Conservation (phyloP, 1,140 invertebrate genomes). For the Arion vulgaris region DNA sequence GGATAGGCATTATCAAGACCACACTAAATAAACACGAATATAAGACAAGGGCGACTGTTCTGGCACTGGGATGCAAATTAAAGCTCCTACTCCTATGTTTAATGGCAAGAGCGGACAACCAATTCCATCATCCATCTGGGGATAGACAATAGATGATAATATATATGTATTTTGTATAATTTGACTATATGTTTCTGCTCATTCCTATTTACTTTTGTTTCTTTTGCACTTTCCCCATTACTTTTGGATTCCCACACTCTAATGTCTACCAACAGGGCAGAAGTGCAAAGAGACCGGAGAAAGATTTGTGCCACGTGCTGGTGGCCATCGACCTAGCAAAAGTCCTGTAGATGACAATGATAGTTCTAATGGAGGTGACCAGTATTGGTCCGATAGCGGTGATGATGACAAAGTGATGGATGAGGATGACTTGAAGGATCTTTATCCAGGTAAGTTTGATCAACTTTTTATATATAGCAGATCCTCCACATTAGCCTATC, state of each 20-base stretch:
- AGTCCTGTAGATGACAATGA: conserved; percentile 40
- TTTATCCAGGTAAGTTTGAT: conserved; percentile 38
- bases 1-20: too few species aligned
- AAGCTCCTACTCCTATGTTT: too few species aligned
- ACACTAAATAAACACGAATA: too few species aligned
- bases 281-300: conserved; percentile 57
- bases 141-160: too few species aligned
- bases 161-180: too few species aligned
- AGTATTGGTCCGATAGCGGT: conserved; percentile 34
- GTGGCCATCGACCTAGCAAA: conserved; percentile 26
- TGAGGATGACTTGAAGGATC: conserved; percentile 37
- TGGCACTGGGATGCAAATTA: too few species aligned
- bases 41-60: too few species aligned
- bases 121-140: too few species aligned
- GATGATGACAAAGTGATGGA: conserved; percentile 32
- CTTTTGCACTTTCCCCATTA: neutral
- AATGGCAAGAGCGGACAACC: too few species aligned
- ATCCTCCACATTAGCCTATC: too few species aligned
- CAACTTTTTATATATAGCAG: neutral
- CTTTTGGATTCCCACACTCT: neutral
- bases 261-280: conserved; percentile 48
- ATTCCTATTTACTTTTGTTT: too few species aligned
- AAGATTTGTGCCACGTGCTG: conserved; percentile 45
- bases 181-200: neutral
- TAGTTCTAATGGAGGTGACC: neutral